A percentile compares a stretch with the other conserved stretches of the same genome.
phyloP scores from a whole-genome alignment of 2,113 vertebrate genomes.

The Cinclus cinclus region DNA sequence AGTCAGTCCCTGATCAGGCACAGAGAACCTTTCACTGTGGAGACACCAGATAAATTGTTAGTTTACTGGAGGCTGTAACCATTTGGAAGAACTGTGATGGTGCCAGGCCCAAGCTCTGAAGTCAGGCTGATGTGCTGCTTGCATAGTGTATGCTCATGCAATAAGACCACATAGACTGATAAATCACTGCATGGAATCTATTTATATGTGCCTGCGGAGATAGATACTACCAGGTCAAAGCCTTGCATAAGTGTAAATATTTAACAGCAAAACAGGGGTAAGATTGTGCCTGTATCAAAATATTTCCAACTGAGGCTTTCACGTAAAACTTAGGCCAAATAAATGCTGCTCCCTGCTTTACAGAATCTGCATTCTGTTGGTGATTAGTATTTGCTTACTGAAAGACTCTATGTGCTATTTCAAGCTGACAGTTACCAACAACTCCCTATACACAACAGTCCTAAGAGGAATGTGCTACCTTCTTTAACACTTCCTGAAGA shows the following conservation, averaged over 20 bases:
- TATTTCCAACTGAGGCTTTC: not conserved
- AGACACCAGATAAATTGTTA: not conserved
- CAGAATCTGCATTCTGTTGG: not conserved
- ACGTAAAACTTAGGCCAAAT: not conserved
- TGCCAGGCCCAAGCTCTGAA: not conserved
- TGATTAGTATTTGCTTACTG: not conserved
- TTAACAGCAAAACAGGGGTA: not conserved
- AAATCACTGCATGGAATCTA: slow-evolving; percentile 4
- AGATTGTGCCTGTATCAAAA: not conserved
- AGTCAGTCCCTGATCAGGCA: not conserved
- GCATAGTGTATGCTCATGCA: not conserved
- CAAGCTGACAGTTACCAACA: not conserved
- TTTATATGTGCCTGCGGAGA: slow-evolving; percentile 7
- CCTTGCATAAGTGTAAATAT: slow-evolving; percentile 19
- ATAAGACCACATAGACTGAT: not conserved
- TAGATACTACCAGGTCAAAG: not conserved
- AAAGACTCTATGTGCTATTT: not conserved
- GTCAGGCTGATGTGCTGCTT: not conserved
- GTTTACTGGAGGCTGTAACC: not conserved
- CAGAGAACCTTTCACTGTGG: not conserved
- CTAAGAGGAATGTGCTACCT: not conserved
- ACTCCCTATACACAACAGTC: not conserved
- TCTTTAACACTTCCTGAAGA: not conserved
- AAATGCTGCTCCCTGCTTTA: not conserved
- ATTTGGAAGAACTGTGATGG: not conserved